Evolutionary conservation across 2,888 invertebrate species (phyloP).

Genomic region (Pseudococcus viburni): DNA sequence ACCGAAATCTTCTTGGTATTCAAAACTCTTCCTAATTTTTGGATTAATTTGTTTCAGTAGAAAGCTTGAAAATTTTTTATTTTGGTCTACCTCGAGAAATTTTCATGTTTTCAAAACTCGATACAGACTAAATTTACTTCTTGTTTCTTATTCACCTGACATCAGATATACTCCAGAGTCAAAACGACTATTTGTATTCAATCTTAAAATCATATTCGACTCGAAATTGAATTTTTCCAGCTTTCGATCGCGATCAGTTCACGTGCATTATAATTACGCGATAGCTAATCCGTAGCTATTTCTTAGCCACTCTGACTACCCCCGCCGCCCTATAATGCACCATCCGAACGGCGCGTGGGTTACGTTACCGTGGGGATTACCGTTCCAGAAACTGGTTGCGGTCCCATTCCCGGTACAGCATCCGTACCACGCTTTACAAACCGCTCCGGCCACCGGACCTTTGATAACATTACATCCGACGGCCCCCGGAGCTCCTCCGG

Average conservation of each 20-base stretch:
- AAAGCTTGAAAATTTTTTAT: no score
- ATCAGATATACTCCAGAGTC: no score
- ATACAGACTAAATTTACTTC: no score
- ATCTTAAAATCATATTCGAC: neutral
- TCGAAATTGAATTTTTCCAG: constrained; percentile 3
- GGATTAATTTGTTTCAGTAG: no score
- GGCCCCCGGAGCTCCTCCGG: constrained; percentile 27
- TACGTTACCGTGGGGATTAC: constrained; percentile 64
- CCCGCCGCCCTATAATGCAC: constrained; percentile 50
- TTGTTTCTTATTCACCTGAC: no score
- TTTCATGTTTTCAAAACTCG: no score
- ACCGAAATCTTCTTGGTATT: no score
- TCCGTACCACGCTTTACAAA: constrained; percentile 62
- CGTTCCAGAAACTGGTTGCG: constrained; percentile 64
- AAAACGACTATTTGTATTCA: no score
- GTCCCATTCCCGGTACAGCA: constrained; percentile 64
- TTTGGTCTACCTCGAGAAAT: no score
- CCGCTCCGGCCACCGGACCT: constrained; percentile 57
- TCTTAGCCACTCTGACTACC: neutral
- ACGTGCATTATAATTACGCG: neutral
- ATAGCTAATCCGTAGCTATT: neutral
- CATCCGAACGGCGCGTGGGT: constrained; percentile 66
- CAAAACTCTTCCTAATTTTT: no score
- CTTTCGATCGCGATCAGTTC: neutral
- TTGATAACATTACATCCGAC: constrained; percentile 61